phyloP scores from a whole-genome alignment of 2,113 vertebrate species.

The Chloebia gouldiae region DNA sequence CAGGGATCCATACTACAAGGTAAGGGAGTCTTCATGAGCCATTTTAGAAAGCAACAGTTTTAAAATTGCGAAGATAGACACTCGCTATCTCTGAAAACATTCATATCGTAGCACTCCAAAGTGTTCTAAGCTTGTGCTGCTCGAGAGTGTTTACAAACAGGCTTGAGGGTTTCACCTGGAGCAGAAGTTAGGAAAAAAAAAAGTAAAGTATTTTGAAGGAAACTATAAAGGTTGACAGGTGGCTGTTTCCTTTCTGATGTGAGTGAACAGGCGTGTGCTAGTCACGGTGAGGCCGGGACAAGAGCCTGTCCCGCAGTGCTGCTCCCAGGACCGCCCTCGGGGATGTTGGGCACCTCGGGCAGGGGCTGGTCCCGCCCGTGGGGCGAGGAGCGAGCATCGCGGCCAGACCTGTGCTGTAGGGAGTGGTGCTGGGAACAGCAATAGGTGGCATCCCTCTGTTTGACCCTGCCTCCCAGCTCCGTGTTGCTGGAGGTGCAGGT shows the following conservation, averaged over 20 bases:
- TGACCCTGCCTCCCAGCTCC: neutral
- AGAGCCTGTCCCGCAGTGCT: neutral
- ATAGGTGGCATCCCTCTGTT: neutral
- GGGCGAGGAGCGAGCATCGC: fast-evolving
- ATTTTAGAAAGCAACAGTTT: neutral
- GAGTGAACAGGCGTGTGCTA: fast-evolving
- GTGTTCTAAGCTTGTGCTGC: neutral
- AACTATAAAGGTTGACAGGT: neutral
- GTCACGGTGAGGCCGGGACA: fast-evolving
- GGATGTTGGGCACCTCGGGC: neutral
- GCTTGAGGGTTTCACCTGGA: neutral
- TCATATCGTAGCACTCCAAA: neutral
- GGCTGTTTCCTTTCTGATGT: neutral
- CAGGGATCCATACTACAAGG: neutral
- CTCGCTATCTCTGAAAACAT: neutral
- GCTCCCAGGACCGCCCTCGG: neutral
- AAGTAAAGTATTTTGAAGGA: neutral
- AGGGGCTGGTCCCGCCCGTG: neutral
- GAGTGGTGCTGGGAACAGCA: neutral
- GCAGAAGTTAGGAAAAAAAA: neutral
- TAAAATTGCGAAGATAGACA: neutral
- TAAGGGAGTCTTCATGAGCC: neutral
- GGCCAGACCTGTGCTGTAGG: neutral
- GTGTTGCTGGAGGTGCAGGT: neutral
- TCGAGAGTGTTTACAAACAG: neutral